phyloP scores from a whole-genome alignment of 2,113 vertebrate genomes.

The Procavia capensis region DNA sequence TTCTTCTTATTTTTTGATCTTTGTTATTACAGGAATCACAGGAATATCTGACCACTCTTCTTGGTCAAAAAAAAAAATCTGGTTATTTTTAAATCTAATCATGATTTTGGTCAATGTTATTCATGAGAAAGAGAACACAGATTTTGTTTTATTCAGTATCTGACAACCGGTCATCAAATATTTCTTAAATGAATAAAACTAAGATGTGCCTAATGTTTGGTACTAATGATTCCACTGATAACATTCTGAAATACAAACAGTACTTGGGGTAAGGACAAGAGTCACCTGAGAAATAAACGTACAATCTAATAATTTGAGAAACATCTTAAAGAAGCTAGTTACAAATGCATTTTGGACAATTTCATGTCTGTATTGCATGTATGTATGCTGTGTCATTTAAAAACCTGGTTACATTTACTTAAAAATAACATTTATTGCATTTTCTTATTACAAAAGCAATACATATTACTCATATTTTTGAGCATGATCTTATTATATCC shows the following conservation, averaged over 20 bases:
- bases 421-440: constrained; percentile 74
- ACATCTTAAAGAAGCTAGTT: constrained; percentile 41
- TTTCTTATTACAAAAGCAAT: constrained; percentile 70
- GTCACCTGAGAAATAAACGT: neutral
- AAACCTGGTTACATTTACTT: constrained; percentile 31
- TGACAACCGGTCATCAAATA: neutral
- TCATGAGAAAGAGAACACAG: neutral
- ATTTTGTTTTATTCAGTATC: neutral
- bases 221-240: neutral
- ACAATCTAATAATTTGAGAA: constrained; percentile 9
- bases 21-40: too few species aligned
- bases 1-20: too few species aligned
- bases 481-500: constrained; percentile 70
- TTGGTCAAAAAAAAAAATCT: too few species aligned
- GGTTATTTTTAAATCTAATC: too few species aligned
- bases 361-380: neutral
- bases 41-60: too few species aligned
- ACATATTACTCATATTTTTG: constrained; percentile 45
- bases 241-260: neutral
- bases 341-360: constrained; percentile 10
- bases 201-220: neutral
- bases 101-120: neutral
- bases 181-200: constrained; percentile 3
- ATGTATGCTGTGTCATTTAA: constrained; percentile 15
- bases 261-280: neutral